Evolutionary conservation across 37 sponge, comb jelly and placozoan species (phyloP).

Genomic region (Aphrocallistes beatrix): DNA sequence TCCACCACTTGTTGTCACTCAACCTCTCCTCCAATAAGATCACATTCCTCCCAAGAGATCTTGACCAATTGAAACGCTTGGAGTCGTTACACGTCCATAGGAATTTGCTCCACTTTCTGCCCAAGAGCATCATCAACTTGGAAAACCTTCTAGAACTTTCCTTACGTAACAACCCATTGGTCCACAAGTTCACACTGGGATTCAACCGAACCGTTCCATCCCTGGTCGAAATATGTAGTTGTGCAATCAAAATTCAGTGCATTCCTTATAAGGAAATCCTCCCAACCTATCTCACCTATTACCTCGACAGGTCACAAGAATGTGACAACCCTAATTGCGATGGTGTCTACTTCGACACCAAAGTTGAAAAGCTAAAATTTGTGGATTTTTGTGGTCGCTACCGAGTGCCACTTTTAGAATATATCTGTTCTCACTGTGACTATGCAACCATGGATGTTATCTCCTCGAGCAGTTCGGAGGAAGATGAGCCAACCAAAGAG

Average conservation of each 20-base stretch:
- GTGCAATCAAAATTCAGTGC: constrained; percentile 29
- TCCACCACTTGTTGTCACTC: constrained; percentile 38
- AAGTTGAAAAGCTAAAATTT: constrained; percentile 58
- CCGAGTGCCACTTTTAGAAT: constrained; percentile 77
- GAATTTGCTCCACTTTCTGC: constrained; percentile 66
- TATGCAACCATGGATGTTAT: background rate
- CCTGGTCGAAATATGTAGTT: constrained; percentile 49
- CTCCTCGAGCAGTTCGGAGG: background rate
- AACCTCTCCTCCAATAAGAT: constrained; percentile 53
- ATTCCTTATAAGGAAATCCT: constrained; percentile 40
- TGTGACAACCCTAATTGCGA: constrained; percentile 77
- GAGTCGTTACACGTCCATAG: constrained; percentile 55
- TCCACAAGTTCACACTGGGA: constrained; percentile 55
- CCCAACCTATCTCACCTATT: constrained; percentile 33
- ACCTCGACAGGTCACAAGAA: constrained; percentile 36
- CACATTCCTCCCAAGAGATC: constrained; percentile 35
- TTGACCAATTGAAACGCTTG: constrained; percentile 37
- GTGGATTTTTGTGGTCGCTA: constrained; percentile 92
- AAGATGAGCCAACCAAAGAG: background rate
- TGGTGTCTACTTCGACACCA: constrained; percentile 73
- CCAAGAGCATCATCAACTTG: constrained; percentile 46
- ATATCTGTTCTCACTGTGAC: constrained; percentile 39
- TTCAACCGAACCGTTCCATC: constrained; percentile 39
- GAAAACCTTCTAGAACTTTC: constrained; percentile 58
- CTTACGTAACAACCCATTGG: constrained; percentile 70